phyloP scores from a whole-genome alignment of 2,888 invertebrate species.

The Trichopoda pennipes region DNA sequence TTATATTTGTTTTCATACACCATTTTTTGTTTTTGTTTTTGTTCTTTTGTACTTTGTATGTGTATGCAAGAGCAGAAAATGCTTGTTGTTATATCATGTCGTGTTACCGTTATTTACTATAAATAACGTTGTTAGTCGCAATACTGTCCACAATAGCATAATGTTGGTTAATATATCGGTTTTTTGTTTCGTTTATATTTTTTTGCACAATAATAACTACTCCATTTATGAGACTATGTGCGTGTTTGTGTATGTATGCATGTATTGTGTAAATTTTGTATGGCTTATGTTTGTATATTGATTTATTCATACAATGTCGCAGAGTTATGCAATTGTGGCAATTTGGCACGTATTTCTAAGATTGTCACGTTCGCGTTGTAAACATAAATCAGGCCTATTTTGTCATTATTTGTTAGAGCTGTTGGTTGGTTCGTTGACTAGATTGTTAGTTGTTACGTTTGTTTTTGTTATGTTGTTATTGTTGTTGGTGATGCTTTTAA shows the following conservation, averaged over 20 bases:
- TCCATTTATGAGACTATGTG: neutral
- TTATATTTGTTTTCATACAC: neutral
- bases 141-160: slow-evolving; percentile 61
- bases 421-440: slow-evolving; percentile 63
- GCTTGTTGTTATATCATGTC: slow-evolving; percentile 52
- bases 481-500: slow-evolving; percentile 9
- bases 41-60: neutral
- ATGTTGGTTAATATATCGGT: slow-evolving; percentile 45
- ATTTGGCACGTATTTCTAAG: slow-evolving; percentile 75
- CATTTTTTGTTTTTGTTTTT: too few relatives aligned
- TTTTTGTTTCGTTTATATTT: neutral
- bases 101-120: slow-evolving; percentile 63
- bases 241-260: neutral
- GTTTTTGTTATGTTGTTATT: neutral
- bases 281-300: slow-evolving; percentile 47
- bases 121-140: slow-evolving; percentile 63
- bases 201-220: too few relatives aligned
- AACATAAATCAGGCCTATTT: slow-evolving; percentile 76
- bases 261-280: neutral
- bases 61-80: slow-evolving; percentile 1
- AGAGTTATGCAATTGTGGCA: slow-evolving; percentile 69
- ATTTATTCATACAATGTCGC: slow-evolving; percentile 67
- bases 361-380: slow-evolving; percentile 76
- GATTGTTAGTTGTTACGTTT: slow-evolving; percentile 44
- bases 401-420: slow-evolving; percentile 72